Evolutionary conservation across 2,797 vertebrate species (phyloP).

Genomic region (Phoebastria nigripes): DNA sequence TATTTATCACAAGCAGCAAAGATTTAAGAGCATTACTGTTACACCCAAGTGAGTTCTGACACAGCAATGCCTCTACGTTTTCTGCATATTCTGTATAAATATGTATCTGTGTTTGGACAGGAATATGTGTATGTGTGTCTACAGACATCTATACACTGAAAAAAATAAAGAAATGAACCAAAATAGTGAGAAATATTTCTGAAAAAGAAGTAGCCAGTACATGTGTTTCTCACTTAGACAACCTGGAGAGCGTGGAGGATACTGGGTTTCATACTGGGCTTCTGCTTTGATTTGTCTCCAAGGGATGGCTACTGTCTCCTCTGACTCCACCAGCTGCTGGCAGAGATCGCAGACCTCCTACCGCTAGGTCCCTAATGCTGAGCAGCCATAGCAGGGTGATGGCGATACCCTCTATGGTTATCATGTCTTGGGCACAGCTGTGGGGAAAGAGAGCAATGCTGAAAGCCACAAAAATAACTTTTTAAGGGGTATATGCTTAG

Average conservation of each 20-base stretch:
- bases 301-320: not conserved
- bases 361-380: not conserved
- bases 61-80: not conserved
- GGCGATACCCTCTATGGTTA: not conserved
- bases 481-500: not conserved
- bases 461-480: not conserved
- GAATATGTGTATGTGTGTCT: not conserved
- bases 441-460: not conserved
- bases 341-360: not conserved
- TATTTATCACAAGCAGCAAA: not conserved
- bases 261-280: not conserved
- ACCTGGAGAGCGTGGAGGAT: not conserved
- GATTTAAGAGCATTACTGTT: not conserved
- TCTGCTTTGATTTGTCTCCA: not conserved
- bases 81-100: not conserved
- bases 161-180: not conserved
- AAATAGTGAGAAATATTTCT: not conserved
- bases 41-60: not conserved
- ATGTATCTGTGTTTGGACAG: not conserved
- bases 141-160: not conserved
- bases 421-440: not conserved
- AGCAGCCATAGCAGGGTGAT: not conserved
- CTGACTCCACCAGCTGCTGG: not conserved
- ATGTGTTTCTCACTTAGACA: not conserved
- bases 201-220: not conserved